Conservation (phyloP, 2,888 invertebrate species). For the Ephialtes manifestator region DNA sequence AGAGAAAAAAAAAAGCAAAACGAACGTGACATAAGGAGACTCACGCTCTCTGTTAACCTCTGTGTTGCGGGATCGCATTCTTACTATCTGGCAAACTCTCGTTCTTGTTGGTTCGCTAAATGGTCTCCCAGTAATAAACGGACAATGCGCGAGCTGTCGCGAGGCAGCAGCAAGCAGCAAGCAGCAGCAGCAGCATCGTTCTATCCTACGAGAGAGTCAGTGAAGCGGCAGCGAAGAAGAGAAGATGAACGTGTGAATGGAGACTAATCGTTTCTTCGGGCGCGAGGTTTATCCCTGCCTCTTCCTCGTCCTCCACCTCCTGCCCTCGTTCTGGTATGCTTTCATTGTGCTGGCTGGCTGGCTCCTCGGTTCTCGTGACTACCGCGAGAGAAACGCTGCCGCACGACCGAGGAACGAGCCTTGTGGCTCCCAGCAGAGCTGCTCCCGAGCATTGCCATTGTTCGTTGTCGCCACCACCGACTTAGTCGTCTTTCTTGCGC, state of each 20-base stretch:
- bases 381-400: conserved; percentile 19
- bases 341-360: conserved; percentile 29
- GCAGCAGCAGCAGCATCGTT: conserved; percentile 21
- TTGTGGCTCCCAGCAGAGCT: conserved; percentile 9
- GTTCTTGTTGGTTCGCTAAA: conserved; percentile 63
- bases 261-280: conserved; percentile 74
- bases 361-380: conserved; percentile 41
- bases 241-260: conserved; percentile 75
- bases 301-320: not conserved
- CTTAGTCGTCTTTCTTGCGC: conserved; percentile 56
- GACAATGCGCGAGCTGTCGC: conserved; percentile 71
- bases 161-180: conserved; percentile 12
- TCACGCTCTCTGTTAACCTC: conserved; percentile 3
- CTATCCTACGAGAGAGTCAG: not conserved
- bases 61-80: conserved; percentile 25
- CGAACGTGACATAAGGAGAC: conserved; percentile 25
- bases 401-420: conserved; percentile 12
- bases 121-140: conserved; percentile 69
- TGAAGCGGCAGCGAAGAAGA: conserved; percentile 45
- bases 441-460: conserved; percentile 55
- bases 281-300: conserved; percentile 59
- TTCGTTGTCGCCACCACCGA: conserved; percentile 57
- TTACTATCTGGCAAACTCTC: conserved; percentile 36
- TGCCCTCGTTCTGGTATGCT: conserved; percentile 40
- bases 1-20: not conserved